Percentiles rank a stretch among this genome's conserved stretches.
These are phyloP conservation scores for Pinna nobilis DNA, from an alignment of 1,140 invertebrate species.

Conservation along the genomic window DNA sequence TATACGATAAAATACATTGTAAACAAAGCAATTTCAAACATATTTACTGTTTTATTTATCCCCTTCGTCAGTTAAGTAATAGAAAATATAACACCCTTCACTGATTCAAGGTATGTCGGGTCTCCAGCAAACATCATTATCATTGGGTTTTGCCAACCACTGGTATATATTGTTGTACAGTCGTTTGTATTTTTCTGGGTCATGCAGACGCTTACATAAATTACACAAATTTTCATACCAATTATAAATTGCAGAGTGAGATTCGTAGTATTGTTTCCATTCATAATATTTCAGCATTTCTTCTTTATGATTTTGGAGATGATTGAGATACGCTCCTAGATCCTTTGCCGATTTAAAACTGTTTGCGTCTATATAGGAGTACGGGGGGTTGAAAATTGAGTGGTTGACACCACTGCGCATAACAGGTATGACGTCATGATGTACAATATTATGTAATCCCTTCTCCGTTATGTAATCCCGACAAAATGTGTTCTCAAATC, in stretches of 20 bases:
- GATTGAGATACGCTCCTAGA: constrained; percentile 76
- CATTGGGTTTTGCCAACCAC: constrained; percentile 15
- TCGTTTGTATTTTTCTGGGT: constrained; percentile 4
- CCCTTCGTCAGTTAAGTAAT: no score
- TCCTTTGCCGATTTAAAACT: constrained; percentile 75
- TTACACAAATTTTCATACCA: constrained; percentile 8
- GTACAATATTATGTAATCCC: constrained; percentile 75
- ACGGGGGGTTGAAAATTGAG: constrained; percentile 78
- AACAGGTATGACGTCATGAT: constrained; percentile 79
- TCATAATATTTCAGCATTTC: constrained; percentile 59
- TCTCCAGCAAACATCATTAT: no score
- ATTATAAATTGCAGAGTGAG: background rate
- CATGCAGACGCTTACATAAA: constrained; percentile 2
- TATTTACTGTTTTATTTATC: no score
- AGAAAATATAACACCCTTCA: no score
- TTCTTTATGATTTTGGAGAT: constrained; percentile 69
- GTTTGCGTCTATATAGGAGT: constrained; percentile 80
- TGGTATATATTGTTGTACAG: constrained; percentile 9
- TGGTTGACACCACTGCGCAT: constrained; percentile 81
- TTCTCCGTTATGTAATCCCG: constrained; percentile 96
- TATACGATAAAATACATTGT: no score
- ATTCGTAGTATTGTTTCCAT: constrained; percentile 59
- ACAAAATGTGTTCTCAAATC: constrained; percentile 91
- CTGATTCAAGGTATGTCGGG: no score
- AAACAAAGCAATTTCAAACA: no score